Evolutionary conservation across 2,113 vertebrate genomes (phyloP).

Genomic region (Callorhinus ursinus): DNA sequence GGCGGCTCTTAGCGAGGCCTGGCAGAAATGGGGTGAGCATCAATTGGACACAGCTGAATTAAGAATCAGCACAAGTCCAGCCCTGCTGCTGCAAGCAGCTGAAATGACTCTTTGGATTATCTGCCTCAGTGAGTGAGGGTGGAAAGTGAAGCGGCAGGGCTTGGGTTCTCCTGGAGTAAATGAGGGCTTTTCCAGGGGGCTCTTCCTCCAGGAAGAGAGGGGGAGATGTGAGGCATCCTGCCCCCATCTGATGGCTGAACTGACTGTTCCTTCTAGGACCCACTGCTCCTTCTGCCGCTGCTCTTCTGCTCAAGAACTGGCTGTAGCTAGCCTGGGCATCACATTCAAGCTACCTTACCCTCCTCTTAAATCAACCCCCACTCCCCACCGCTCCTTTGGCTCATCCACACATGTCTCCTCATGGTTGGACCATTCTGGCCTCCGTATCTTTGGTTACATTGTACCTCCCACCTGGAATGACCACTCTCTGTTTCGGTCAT

Average conservation of each 20-base stretch:
- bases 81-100: slow-evolving; percentile 38
- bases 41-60: neutral
- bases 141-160: neutral
- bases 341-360: neutral
- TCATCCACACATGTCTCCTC: neutral
- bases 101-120: slow-evolving; percentile 56
- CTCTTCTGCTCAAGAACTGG: neutral
- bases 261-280: neutral
- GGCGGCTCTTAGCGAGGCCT: neutral
- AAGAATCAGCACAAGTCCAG: neutral
- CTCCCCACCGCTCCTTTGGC: neutral
- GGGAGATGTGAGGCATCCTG: neutral
- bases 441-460: neutral
- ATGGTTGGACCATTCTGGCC: neutral
- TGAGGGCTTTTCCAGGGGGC: neutral
- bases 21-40: neutral
- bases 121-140: neutral
- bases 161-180: neutral
- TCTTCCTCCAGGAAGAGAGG: neutral
- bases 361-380: neutral
- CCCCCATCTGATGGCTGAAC: neutral
- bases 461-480: neutral
- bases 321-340: neutral
- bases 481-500: neutral
- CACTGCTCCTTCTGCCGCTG: neutral